Evolutionary conservation across 2,888 invertebrate genomes (phyloP), one percentile per base, ranked within the genome.

Genomic region (Eupithecia inturbata): DNA sequence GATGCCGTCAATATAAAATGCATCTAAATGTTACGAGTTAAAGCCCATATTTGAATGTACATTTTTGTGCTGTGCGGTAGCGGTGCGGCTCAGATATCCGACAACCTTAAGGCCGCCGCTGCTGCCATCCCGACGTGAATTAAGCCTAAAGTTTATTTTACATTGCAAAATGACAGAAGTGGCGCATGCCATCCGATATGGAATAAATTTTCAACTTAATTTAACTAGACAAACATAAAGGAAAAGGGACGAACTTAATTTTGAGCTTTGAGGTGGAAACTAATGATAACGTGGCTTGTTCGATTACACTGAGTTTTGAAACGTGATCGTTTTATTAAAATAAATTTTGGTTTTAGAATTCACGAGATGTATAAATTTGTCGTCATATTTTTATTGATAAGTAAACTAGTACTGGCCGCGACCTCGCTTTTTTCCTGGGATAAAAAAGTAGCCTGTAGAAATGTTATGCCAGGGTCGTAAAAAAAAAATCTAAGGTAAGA

Each of bases 121-220:
- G 45, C 45, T 45, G 45, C 45, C 45, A 45, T 19, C 19, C 19
- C 16, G 19, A 1, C 6, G 45, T 19, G 19, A 19, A 45, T 1
- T 45, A n/a, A n/a, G 0, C n/a, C n/a, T 26, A 12, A 22, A 39
- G 66, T 14, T 22, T 36, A 33, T 36, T 41, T 26, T 6, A 5
- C 16, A 41, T 39, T 45, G 41, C 26, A 45, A 39, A 26, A 16
- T 67, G 22, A 14, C 26, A 41, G 22, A 41, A 67, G 67, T 67
- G 67, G 39, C 41, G 26, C 26, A 45, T 16, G 67, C 26, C 83
- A 85, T 89, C 91, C 90, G 91, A 93, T 92, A 91, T 87, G 90
- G 93, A 92, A 94, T 94, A 94, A 92, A 94, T 94, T 94, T 94
- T 94, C 94, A 93, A 93, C 93, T 93, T 93, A 93, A 94, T 94